Evolutionary conservation across 2,113 vertebrate genomes (phyloP).

Genomic region (Columbina picui): DNA sequence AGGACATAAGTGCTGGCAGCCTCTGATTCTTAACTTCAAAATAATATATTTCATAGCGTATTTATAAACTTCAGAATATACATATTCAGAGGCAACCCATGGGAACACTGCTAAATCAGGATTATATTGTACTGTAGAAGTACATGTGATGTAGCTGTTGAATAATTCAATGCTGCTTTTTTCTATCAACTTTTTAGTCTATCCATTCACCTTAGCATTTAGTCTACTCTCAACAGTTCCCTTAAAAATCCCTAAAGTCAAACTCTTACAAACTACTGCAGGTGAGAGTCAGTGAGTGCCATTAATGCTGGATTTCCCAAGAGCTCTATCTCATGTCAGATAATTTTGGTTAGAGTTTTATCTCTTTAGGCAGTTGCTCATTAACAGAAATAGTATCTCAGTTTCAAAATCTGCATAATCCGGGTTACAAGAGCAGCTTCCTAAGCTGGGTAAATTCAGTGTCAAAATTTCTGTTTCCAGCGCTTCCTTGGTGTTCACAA

Average conservation of each 20-base stretch:
- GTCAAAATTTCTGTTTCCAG: neutral
- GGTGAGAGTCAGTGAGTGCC: neutral
- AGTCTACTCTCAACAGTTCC: neutral
- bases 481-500: neutral
- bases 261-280: neutral
- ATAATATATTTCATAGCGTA: neutral
- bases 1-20: neutral
- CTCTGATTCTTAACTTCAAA: neutral
- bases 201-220: neutral
- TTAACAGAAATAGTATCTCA: neutral
- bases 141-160: neutral
- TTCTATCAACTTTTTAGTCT: neutral
- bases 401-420: neutral
- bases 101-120: conserved; percentile 7
- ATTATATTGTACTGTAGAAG: neutral
- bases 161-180: conserved; percentile 10
- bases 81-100: neutral
- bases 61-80: neutral
- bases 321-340: neutral
- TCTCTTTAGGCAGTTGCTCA: neutral
- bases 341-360: neutral
- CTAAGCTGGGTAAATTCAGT: neutral
- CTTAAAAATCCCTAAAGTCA: neutral
- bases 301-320: neutral
- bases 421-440: neutral